phyloP scores from a whole-genome alignment of 2,797 vertebrate species.

The Halcyon smyrnensis region DNA sequence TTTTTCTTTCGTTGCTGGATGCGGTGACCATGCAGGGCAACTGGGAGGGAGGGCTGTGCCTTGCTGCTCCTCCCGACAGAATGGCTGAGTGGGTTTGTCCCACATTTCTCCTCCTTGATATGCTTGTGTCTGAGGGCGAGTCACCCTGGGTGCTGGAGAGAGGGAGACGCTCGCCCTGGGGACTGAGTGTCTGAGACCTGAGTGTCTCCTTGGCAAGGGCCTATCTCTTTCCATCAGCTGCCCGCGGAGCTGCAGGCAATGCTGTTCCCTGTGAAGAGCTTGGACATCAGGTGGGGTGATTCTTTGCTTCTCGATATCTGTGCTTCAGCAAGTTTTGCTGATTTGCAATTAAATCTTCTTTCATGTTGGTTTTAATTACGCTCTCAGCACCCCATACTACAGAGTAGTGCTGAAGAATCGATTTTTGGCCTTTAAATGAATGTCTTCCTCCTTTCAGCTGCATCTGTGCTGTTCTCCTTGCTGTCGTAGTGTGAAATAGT shows the following conservation, averaged over 20 bases:
- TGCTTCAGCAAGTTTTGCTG: neutral
- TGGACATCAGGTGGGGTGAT: neutral
- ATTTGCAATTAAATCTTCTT: conserved; percentile 3
- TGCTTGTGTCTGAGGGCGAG: neutral
- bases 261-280: neutral
- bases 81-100: neutral
- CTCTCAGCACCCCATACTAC: neutral
- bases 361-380: conserved; percentile 7
- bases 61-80: neutral
- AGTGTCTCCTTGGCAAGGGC: neutral
- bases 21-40: neutral
- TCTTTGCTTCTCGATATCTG: neutral
- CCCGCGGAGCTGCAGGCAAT: neutral
- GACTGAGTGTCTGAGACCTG: neutral
- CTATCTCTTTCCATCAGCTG: neutral
- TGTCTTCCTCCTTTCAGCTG: neutral
- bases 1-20: fast-evolving
- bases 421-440: neutral
- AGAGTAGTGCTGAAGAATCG: neutral
- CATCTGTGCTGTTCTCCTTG: neutral
- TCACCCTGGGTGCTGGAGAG: neutral
- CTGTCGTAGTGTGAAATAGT: neutral
- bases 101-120: neutral
- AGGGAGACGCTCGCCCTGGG: neutral
- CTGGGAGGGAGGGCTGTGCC: neutral